Evolutionary conservation across 2,797 vertebrate species (phyloP).

Genomic region (Ateles fusciceps): DNA sequence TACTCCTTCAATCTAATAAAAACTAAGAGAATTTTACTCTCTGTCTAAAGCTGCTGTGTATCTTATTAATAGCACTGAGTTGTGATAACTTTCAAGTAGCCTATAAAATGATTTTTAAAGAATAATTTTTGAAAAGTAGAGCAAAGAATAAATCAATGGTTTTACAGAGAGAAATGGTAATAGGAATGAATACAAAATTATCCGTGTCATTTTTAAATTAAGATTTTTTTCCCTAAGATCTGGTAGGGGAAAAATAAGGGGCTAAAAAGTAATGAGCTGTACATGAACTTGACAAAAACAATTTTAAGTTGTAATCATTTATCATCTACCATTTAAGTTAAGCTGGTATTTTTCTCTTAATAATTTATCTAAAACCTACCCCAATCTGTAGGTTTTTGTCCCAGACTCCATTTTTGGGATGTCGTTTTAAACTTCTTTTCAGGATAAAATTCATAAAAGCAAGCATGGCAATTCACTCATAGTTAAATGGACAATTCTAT

Average conservation of each 20-base stretch:
- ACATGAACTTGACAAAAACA: background rate
- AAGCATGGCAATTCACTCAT: background rate
- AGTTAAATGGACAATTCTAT: background rate
- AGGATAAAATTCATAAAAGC: background rate
- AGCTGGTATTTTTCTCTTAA: no score
- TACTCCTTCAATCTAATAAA: no score
- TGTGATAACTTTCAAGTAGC: no score
- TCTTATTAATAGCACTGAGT: background rate
- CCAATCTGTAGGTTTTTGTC: fast-evolving
- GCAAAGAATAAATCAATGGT: background rate
- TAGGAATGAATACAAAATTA: background rate
- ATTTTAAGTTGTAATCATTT: background rate
- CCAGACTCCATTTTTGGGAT: background rate
- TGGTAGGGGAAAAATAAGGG: background rate
- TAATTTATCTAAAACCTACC: background rate
- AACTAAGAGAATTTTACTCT: background rate
- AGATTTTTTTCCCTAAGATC: background rate
- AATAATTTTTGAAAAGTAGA: background rate
- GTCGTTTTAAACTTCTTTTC: background rate
- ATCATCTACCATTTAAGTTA: no score
- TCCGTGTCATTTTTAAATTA: background rate
- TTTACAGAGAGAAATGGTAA: background rate
- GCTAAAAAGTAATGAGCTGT: background rate
- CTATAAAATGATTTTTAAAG: background rate
- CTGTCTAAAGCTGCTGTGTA: background rate